phyloP scores from a whole-genome alignment of 2,113 vertebrate species.

The Strix uralensis region DNA sequence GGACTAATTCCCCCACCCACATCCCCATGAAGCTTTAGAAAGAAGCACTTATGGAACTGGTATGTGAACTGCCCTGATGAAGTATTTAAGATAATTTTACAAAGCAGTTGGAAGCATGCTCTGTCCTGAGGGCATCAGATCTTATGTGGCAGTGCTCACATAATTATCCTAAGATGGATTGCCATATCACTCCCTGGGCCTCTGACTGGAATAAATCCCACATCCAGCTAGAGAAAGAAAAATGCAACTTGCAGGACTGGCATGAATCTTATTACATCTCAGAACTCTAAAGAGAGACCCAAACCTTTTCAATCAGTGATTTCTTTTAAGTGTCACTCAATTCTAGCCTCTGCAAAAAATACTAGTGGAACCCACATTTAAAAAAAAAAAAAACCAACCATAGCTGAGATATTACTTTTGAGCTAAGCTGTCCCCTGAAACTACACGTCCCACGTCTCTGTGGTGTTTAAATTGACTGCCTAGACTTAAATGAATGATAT shows the following conservation, averaged over 20 bases:
- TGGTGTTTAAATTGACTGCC: neutral
- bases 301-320: constrained; percentile 24
- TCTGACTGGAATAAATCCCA: constrained; percentile 29
- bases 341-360: neutral
- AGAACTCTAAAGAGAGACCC: neutral
- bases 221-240: constrained; percentile 4
- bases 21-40: constrained; percentile 8
- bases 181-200: neutral
- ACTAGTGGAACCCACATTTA: neutral
- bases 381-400: neutral
- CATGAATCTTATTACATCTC: neutral
- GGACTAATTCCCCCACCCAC: constrained; percentile 27
- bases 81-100: constrained; percentile 23
- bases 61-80: neutral
- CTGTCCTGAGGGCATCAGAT: constrained; percentile 24
- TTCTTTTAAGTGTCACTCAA: constrained; percentile 24
- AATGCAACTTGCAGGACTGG: neutral
- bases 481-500: neutral
- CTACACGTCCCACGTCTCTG: neutral
- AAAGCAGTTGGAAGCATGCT: neutral
- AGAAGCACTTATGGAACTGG: constrained; percentile 4
- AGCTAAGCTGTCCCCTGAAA: neutral
- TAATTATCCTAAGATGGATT: constrained; percentile 7
- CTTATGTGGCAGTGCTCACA: neutral
- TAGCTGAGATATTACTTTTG: neutral